These are phyloP conservation scores for Drosophila orena DNA, from an alignment of 1,140 invertebrate species.

Conservation along the genomic window DNA sequence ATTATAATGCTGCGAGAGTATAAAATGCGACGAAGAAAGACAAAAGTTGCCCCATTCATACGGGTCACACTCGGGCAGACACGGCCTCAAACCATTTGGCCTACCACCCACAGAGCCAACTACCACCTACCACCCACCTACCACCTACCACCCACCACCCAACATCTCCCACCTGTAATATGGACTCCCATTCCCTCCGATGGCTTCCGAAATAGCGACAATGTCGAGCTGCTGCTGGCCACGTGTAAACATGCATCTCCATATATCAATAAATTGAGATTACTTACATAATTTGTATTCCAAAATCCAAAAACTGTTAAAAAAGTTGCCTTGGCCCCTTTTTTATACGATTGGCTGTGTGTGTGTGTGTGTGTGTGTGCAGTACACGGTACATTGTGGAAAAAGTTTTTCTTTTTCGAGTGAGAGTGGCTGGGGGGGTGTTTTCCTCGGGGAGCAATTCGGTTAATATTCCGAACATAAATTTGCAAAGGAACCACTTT, in stretches of 20 bases:
- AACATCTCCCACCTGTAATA: not conserved
- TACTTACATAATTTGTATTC: slow-evolving; percentile 82
- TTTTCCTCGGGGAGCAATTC: slow-evolving; percentile 80
- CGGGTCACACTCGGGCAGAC: slow-evolving; percentile 60
- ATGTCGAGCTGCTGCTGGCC: slow-evolving; percentile 32
- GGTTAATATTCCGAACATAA: slow-evolving; percentile 82
- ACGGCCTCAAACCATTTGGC: slow-evolving; percentile 1
- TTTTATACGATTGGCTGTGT: slow-evolving; percentile 39
- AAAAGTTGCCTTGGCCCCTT: slow-evolving; percentile 69
- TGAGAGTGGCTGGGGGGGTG: slow-evolving; percentile 52
- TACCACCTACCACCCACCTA: not conserved
- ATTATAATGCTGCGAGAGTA: slow-evolving; percentile 72
- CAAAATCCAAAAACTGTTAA: slow-evolving; percentile 82
- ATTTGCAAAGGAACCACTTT: slow-evolving; percentile 81
- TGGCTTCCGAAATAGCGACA: slow-evolving; percentile 26
- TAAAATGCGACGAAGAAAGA: slow-evolving; percentile 61
- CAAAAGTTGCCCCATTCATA: slow-evolving; percentile 75
- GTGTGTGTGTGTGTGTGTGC: slow-evolving; percentile 28
- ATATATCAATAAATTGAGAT: slow-evolving; percentile 80
- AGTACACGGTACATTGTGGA: slow-evolving; percentile 53
- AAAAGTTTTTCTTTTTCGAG: slow-evolving; percentile 60
- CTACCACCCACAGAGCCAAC: slow-evolving; percentile 21
- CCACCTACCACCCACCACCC: no score
- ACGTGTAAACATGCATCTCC: slow-evolving; percentile 58
- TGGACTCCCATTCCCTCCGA: not conserved